These are phyloP conservation scores for Eulemur rufifrons DNA, from an alignment of 2,113 vertebrate genomes.

Conservation along the genomic window DNA sequence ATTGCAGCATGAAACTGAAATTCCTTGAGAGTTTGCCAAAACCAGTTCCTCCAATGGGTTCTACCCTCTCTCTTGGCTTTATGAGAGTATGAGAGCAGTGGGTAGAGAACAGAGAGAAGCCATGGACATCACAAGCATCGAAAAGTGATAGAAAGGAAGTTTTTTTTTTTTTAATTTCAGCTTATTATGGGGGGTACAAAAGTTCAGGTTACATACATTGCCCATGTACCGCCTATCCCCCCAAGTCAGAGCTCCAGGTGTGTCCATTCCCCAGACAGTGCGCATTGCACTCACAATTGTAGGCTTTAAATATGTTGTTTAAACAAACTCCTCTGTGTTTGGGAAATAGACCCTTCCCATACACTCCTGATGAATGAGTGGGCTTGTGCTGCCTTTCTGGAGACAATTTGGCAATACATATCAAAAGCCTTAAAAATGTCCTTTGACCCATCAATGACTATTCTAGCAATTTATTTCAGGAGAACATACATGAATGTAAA, in stretches of 20 bases:
- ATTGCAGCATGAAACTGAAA: conserved; percentile 60
- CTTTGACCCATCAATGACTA: not conserved
- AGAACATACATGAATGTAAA: conserved; percentile 20
- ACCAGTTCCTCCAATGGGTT: not conserved
- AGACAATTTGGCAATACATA: not conserved
- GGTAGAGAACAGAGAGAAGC: conserved; percentile 35
- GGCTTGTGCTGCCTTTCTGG: not conserved
- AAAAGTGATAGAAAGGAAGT: conserved; percentile 51
- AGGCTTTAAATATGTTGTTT: conserved; percentile 60
- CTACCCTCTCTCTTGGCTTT: not conserved
- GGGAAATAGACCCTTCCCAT: not conserved
- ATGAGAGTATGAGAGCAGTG: conserved; percentile 44
- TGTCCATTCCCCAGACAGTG: no score
- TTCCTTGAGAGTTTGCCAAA: conserved; percentile 55
- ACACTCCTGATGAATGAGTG: not conserved
- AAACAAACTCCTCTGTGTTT: conserved; percentile 35
- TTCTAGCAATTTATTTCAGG: conserved; percentile 24
- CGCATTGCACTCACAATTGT: not conserved
- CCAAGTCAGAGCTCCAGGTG: no score
- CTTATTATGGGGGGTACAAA: no score
- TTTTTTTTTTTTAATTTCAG: not conserved
- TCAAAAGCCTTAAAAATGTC: conserved; percentile 40
- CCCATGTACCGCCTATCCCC: no score
- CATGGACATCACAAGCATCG: not conserved
- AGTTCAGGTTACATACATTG: no score